Evolutionary conservation across 2,888 invertebrate species (phyloP), one percentile per base, ranked within the genome.

Genomic region (Frankliniella fusca): DNA sequence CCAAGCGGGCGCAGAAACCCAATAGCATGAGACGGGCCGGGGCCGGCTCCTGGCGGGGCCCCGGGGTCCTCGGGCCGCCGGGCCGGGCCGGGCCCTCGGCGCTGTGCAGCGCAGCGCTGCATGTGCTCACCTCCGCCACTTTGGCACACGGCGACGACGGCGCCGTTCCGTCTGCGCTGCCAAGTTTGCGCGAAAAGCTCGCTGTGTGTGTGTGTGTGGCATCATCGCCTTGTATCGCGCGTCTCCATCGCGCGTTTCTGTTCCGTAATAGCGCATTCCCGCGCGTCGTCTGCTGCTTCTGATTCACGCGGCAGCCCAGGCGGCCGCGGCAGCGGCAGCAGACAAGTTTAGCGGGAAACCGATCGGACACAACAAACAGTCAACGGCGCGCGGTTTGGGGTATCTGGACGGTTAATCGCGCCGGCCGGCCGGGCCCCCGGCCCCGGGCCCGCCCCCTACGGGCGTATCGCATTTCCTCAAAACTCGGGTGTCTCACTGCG

Each of bases 231-330:
- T 18, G 61, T 61, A 61, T 61, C 61, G 61, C 61, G 18, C 61
- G 61, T 61, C 61, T 18, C 61, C 61, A 61, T 61, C 61, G 18
- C 61, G 61, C 61, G 15, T 54, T n/a, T n/a, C 7, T n/a, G 61
- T 61, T 61, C 61, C 61, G 61, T 15, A 61, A 61, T 61, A 61
- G 61, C 61, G 61, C 61, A 61, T 61, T 61, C 61, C 54, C n/a
- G 61, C 61, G 8, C 61, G 18, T 15, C 15, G 61, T n/a, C 61
- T 61, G n/a, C 38, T 38, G 38, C 38, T 38, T 38, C 15, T 18
- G 54, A 54, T 54, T 54, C 54, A 18, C 18, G 18, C 18, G 15
- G 54, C 15, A 2, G 54, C 18, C 8, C 61, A 61, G 10, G 18
- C 61, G 61, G n/a, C 15, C 18, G 54, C 50, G 50, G 50, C 50